These are phyloP conservation scores for Perca flavescens DNA, from an alignment of 2,113 vertebrate species.

Conservation along the genomic window DNA sequence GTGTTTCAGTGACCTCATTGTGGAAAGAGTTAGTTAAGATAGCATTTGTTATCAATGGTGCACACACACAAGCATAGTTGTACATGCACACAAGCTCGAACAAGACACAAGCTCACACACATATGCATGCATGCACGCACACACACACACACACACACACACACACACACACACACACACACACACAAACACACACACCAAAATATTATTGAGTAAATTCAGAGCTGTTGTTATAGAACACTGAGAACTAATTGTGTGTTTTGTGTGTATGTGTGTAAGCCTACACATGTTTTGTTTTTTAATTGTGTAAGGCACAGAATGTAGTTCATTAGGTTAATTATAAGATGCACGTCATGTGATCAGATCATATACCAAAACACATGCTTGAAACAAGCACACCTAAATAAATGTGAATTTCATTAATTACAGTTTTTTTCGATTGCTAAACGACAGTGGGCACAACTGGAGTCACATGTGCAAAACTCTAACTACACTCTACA, in stretches of 20 bases:
- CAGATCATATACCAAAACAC: not conserved
- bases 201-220: not conserved
- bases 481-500: too few species aligned
- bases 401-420: not conserved
- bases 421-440: too few species aligned
- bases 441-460: too few species aligned
- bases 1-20: slow-evolving; percentile 72
- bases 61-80: slow-evolving; percentile 37
- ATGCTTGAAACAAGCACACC: not conserved
- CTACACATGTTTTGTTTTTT: not conserved
- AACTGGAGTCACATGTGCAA: too few species aligned
- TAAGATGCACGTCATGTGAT: not conserved
- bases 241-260: not conserved
- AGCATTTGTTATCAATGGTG: slow-evolving; percentile 64
- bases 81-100: not conserved
- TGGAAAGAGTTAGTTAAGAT: slow-evolving; percentile 76
- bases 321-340: not conserved
- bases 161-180: not conserved
- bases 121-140: slow-evolving; percentile 26
- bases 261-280: not conserved
- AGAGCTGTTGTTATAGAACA: not conserved
- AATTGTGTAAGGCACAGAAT: not conserved
- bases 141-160: not conserved
- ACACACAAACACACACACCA: slow-evolving; percentile 4
- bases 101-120: slow-evolving; percentile 11